These are phyloP conservation scores for Synchiropus splendidus DNA, from an alignment of 2,113 vertebrate genomes.

Conservation along the genomic window DNA sequence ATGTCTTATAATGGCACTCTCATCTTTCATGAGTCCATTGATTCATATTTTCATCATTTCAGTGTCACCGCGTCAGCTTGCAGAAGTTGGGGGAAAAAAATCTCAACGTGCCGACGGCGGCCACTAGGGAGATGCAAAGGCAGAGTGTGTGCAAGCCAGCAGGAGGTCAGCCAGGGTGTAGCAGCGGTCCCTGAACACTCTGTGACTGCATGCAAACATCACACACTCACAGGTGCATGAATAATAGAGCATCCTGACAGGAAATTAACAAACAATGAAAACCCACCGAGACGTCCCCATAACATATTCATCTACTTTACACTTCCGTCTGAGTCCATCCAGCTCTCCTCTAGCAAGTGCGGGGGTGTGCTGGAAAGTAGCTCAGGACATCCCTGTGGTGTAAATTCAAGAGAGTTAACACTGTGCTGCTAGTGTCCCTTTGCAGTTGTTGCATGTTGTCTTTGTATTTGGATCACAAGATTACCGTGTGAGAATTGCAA, in stretches of 20 bases:
- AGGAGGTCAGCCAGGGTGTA: slow-evolving; percentile 6
- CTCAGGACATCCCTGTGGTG: too few species aligned
- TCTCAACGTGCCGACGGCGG: not conserved
- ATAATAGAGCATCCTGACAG: slow-evolving; percentile 20
- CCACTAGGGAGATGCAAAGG: slow-evolving; percentile 3
- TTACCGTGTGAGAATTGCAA: too few species aligned
- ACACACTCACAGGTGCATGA: slow-evolving; percentile 12
- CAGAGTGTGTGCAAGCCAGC: slow-evolving; percentile 1
- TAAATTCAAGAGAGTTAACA: too few species aligned
- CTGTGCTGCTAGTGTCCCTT: too few species aligned
- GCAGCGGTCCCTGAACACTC: not conserved
- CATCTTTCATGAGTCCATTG: slow-evolving; percentile 9
- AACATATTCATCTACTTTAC: slow-evolving; percentile 14
- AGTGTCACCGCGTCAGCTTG: slow-evolving; percentile 8
- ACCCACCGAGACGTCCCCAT: slow-evolving; percentile 3
- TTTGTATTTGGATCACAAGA: too few species aligned
- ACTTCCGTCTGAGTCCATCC: slow-evolving; percentile 2
- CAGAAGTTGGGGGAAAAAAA: not conserved
- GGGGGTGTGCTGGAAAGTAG: too few species aligned
- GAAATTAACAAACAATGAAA: slow-evolving; percentile 25
- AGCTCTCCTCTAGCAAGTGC: slow-evolving; percentile 1
- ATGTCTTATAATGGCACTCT: slow-evolving; percentile 14
- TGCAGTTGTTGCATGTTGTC: too few species aligned
- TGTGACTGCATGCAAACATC: slow-evolving; percentile 12
- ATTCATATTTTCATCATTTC: slow-evolving; percentile 23